These are phyloP conservation scores for Drosophila takahashii DNA, from an alignment of 1,140 invertebrate genomes.

Conservation along the genomic window DNA sequence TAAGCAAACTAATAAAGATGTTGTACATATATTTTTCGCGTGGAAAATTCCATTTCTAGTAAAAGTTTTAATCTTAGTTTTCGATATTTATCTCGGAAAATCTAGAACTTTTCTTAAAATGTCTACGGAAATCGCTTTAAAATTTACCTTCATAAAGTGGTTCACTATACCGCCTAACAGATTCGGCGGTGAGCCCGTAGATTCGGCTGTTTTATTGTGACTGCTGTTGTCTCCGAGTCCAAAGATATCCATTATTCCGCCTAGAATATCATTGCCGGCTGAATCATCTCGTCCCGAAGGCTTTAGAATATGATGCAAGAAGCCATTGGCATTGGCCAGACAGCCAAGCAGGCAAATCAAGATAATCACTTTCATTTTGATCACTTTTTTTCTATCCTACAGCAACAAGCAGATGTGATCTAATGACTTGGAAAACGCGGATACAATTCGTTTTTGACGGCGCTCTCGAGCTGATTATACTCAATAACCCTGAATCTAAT, in stretches of 20 bases:
- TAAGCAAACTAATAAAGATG: no score
- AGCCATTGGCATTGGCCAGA: conserved; percentile 28
- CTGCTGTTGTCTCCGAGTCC: no score
- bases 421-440: conserved; percentile 32
- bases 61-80: no score
- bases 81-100: no score
- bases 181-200: conserved; percentile 25
- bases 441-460: conserved; percentile 49
- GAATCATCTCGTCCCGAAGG: no score
- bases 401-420: conserved; percentile 19
- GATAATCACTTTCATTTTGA: conserved; percentile 49
- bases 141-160: conserved; percentile 46
- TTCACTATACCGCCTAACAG: conserved; percentile 46
- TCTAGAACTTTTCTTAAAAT: no score
- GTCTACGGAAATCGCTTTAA: no score
- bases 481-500: conserved; percentile 53
- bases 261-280: no score
- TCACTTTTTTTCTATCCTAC: conserved; percentile 19
- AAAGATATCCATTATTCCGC: no score
- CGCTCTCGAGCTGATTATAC: conserved; percentile 5
- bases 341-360: conserved; percentile 16
- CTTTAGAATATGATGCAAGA: conserved; percentile 31
- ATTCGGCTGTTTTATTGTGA: background rate
- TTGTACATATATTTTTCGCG: no score
- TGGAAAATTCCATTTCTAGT: no score